Evolutionary conservation across 2,888 invertebrate genomes (phyloP), one percentile per base, ranked within the genome.

Genomic region (Epirrhoe tristata): DNA sequence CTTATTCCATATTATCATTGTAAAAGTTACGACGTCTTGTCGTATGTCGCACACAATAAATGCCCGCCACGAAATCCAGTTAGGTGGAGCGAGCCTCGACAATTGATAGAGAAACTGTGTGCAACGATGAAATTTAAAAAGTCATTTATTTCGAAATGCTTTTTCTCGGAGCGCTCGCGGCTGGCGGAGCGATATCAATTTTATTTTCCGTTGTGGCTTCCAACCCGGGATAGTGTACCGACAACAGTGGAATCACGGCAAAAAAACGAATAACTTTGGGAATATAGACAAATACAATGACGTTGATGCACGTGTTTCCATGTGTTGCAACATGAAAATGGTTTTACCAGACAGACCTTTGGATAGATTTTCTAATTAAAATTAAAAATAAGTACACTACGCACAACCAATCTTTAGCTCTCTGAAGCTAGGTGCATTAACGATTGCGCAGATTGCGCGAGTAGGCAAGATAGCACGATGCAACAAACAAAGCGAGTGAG

Each of bases 81-180:
- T 93, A 92, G 88, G 87, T 82, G 83, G 79, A 85, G 85, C 90
- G 89, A 89, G 89, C 87, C 91, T 88, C 90, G 89, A 90, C 93
- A 90, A 91, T 93, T 93, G 93, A 93, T 92, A 92, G 91, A 92
- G 93, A 89, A 92, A 93, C 92, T 91, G 93, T 93, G 93, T 90
- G 91, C 93, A 93, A 91, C 91, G 93, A 92, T 93, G 89, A 93
- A 93, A 93, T 93, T 93, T 93, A 91, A 93, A 93, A 93, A 93
- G 92, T 93, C 93, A 93, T 93, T 93, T 93, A 92, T 92, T 91
- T 93, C 88, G 87, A 90, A 93, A 93, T 93, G 88, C 93, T 91
- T 93, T 93, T 91, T 91, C 92, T 91, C 91, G 88, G 86, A 82
- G 81, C 86, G 91, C 92, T 88, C 89, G 90, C 83, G 91, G 92